These are phyloP conservation scores for Chironomus striatipennis DNA, from an alignment of 1,140 invertebrate genomes.

Conservation along the genomic window DNA sequence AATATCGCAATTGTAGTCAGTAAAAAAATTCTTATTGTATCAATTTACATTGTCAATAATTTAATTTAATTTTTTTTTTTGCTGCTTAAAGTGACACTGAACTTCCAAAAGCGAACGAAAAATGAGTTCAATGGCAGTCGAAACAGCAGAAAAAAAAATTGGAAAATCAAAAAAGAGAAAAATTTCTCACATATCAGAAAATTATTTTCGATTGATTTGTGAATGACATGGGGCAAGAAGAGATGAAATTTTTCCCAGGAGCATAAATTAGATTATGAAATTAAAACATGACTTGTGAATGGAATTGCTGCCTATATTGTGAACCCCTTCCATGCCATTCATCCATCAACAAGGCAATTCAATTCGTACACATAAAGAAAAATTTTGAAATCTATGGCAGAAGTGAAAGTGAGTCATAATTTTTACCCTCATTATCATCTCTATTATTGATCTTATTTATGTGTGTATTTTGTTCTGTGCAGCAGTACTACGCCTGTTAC, in stretches of 20 bases:
- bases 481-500: too few relatives aligned
- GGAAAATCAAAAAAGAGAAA: background rate
- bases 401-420: conserved; percentile 22
- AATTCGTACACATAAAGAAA: background rate
- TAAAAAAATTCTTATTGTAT: background rate
- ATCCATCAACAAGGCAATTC: background rate
- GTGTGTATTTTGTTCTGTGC: too few relatives aligned
- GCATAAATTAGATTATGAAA: conserved; percentile 22
- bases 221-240: background rate
- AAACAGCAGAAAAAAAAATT: background rate
- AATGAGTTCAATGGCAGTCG: background rate
- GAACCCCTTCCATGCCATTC: background rate
- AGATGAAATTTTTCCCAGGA: conserved; percentile 17
- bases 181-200: background rate
- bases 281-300: conserved; percentile 12
- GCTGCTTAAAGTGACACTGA: background rate
- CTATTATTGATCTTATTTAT: background rate
- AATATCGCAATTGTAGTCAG: background rate
- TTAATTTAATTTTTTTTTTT: too few relatives aligned
- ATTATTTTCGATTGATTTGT: conserved; percentile 6
- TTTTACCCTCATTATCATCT: conserved; percentile 19
- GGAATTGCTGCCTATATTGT: background rate
- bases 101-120: background rate
- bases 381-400: too few relatives aligned
- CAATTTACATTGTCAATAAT: background rate